phyloP scores from a whole-genome alignment of 2,888 invertebrate species.

The Eurytoma adleriae region DNA sequence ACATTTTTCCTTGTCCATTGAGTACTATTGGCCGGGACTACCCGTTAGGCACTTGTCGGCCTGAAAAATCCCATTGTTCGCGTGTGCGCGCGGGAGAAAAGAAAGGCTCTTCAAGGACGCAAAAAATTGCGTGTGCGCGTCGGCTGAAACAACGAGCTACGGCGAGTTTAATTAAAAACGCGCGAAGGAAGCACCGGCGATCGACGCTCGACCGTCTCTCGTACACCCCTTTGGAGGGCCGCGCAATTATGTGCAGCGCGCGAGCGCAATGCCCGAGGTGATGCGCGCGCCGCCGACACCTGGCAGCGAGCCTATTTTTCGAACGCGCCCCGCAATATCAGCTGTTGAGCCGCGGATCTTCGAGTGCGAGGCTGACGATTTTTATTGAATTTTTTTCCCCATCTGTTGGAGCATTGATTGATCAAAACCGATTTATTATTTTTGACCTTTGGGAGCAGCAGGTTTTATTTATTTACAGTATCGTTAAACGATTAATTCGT shows the following conservation, averaged over 20 bases:
- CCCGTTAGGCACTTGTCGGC: conserved; percentile 11
- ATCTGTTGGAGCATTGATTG: neutral
- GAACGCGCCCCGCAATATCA: neutral
- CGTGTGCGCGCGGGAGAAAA: neutral
- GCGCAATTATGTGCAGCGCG: conserved; percentile 34
- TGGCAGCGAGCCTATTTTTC: conserved; percentile 9
- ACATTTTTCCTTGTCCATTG: too few relatives aligned
- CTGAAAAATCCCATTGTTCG: neutral
- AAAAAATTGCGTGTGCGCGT: neutral
- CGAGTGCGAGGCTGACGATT: neutral
- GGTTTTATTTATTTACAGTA: too few relatives aligned
- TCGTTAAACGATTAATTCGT: too few relatives aligned
- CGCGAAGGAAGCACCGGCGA: neutral
- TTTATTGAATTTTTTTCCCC: neutral
- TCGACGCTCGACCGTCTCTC: conserved; percentile 2
- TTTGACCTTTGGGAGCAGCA: neutral
- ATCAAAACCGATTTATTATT: neutral
- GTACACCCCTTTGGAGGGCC: neutral
- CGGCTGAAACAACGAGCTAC: conserved; percentile 13
- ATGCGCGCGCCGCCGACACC: neutral
- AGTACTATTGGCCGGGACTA: neutral
- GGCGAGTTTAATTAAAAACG: conserved; percentile 40
- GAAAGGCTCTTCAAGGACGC: neutral
- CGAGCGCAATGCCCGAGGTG: conserved; percentile 9
- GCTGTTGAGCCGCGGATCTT: neutral